phyloP scores from a whole-genome alignment of 2,113 vertebrate species.

The Danionella cerebrum region DNA sequence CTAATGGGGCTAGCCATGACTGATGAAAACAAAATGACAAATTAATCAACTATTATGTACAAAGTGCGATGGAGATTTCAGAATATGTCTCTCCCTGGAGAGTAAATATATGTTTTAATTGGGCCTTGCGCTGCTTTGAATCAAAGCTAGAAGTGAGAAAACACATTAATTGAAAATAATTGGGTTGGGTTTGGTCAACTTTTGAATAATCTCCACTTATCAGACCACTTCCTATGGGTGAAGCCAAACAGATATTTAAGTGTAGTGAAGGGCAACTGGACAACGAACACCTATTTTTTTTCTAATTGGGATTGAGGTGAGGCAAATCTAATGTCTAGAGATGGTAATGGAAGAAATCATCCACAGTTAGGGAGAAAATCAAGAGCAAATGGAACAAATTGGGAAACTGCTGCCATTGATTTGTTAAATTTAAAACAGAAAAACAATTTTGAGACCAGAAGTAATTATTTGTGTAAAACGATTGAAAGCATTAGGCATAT shows the following conservation, averaged over 20 bases:
- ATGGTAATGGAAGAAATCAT: conserved; percentile 45
- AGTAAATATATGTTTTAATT: conserved; percentile 17
- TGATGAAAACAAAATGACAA: neutral
- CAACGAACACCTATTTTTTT: too few relatives aligned
- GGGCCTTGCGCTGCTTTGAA: neutral
- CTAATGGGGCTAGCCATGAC: neutral
- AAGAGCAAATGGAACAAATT: too few relatives aligned
- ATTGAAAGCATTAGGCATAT: too few relatives aligned
- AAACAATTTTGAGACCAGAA: too few relatives aligned
- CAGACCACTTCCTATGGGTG: neutral
- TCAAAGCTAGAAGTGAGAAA: neutral
- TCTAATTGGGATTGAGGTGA: too few relatives aligned
- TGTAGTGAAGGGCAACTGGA: too few relatives aligned
- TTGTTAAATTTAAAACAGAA: too few relatives aligned
- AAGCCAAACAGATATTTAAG: neutral
- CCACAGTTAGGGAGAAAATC: conserved; percentile 33
- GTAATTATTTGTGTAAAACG: too few relatives aligned
- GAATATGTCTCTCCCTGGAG: neutral
- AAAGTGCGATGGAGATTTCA: neutral
- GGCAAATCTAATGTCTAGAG: conserved; percentile 43
- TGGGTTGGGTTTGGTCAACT: neutral
- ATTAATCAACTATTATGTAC: neutral
- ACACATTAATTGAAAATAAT: neutral
- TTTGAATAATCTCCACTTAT: neutral
- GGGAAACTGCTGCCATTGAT: too few relatives aligned